Percentiles rank a stretch among this genome's conserved stretches.
phyloP scores from a whole-genome alignment of 2,888 invertebrate species.

The Drosophila neoperkinsi region DNA sequence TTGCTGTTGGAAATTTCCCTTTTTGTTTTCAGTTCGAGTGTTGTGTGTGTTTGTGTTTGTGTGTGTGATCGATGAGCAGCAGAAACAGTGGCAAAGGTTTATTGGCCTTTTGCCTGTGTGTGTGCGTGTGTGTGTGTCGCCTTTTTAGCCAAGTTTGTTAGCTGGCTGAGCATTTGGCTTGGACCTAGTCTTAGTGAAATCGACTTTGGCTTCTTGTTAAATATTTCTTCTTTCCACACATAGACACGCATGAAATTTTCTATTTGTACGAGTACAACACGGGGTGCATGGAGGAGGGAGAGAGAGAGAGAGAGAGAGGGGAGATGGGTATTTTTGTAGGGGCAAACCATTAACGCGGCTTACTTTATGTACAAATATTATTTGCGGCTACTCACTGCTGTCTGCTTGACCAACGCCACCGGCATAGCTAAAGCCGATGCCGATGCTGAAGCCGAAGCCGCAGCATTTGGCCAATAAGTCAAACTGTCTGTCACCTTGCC shows the following conservation, averaged over 20 bases:
- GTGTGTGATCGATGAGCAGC: conserved; percentile 72
- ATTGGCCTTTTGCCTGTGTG: conserved; percentile 74
- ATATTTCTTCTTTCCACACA: conserved; percentile 61
- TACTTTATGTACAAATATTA: conserved; percentile 33
- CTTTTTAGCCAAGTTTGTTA: conserved; percentile 59
- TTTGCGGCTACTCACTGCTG: conserved; percentile 33
- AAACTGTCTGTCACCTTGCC: conserved; percentile 54
- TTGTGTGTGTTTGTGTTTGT: conserved; percentile 34
- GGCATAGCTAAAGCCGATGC: background rate
- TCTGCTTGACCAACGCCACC: conserved; percentile 12
- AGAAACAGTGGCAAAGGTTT: conserved; percentile 67
- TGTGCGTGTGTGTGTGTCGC: conserved; percentile 63
- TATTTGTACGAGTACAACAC: conserved; percentile 64
- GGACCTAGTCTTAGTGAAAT: conserved; percentile 67
- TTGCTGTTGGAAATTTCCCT: conserved; percentile 63
- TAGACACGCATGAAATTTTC: conserved; percentile 64
- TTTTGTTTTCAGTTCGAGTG: conserved; percentile 54
- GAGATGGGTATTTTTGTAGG: background rate
- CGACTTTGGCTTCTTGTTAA: conserved; percentile 67
- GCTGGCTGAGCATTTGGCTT: conserved; percentile 43
- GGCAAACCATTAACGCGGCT: conserved; percentile 43
- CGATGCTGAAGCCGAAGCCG: background rate
- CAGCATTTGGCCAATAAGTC: conserved; percentile 63
- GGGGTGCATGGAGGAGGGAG: conserved; percentile 1
- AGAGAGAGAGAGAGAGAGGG: background rate